Conservation (phyloP, 2,113 vertebrate species). For the Phrynosoma blainvillii region DNA sequence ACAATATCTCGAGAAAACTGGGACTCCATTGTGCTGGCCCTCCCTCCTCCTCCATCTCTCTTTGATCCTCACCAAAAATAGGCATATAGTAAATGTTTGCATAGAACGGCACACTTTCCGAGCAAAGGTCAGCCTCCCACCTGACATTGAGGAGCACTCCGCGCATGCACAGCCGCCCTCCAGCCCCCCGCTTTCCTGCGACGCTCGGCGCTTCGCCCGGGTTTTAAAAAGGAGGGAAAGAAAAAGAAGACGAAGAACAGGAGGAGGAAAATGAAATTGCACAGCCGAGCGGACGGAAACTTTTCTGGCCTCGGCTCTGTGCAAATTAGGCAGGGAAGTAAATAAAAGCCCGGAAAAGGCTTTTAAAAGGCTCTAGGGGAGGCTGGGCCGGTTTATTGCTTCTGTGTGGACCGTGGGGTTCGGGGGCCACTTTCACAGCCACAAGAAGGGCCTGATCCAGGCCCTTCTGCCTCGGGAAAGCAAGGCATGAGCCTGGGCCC, state of each 20-base stretch:
- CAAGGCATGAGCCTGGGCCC: not conserved
- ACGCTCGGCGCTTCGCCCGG: too few species aligned
- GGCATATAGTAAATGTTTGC: constrained; percentile 47
- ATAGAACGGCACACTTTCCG: constrained; percentile 39
- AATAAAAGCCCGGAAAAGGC: constrained; percentile 50
- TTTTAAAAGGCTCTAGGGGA: constrained; percentile 25
- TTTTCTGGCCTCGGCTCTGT: constrained; percentile 22
- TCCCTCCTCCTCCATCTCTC: not conserved
- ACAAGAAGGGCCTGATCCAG: too few species aligned
- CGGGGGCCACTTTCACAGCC: not conserved
- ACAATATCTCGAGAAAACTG: constrained; percentile 19
- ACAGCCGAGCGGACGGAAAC: constrained; percentile 2
- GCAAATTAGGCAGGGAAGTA: constrained; percentile 46
- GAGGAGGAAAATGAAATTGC: constrained; percentile 21
- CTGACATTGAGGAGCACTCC: constrained; percentile 18
- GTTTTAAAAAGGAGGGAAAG: too few species aligned
- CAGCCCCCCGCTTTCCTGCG: not conserved
- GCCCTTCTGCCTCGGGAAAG: too few species aligned
- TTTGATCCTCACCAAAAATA: constrained; percentile 62
- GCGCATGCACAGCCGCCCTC: not conserved
- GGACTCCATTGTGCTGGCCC: constrained; percentile 30
- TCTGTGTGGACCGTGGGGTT: constrained; percentile 13
- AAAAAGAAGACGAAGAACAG: too few species aligned
- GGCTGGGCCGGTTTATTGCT: constrained; percentile 28
- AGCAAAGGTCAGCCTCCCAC: constrained; percentile 19